Evolutionary conservation across 2,888 invertebrate species (phyloP).

Genomic region (Cataglyphis livida): DNA sequence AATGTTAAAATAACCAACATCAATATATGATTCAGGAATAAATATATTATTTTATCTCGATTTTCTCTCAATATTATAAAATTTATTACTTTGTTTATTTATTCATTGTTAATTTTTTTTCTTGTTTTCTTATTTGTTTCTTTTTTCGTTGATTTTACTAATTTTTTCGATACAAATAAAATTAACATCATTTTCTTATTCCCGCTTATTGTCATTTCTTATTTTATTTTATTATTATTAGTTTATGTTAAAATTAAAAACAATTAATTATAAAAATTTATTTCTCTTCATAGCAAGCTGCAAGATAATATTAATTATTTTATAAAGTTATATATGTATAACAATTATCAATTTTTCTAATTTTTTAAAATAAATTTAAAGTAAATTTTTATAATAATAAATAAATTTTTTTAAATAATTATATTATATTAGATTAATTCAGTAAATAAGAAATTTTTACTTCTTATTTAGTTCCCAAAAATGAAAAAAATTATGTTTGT

Average conservation of each 20-base stretch:
- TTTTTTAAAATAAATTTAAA: neutral
- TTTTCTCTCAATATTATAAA: conserved; percentile 7
- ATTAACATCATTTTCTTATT: conserved; percentile 21
- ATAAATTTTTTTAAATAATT: neutral
- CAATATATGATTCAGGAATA: neutral
- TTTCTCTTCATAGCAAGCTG: neutral
- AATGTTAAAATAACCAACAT: conserved; percentile 1
- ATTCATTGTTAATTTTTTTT: neutral
- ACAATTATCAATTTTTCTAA: neutral
- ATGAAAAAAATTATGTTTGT: neutral
- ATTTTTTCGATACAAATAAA: neutral
- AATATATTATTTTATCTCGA: conserved; percentile 14
- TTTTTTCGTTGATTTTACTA: neutral
- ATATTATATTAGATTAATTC: neutral
- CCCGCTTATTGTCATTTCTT: neutral
- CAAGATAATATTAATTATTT: neutral
- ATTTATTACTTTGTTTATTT: conserved; percentile 25
- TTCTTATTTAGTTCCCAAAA: neutral
- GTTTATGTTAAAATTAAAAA: neutral
- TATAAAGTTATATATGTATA: neutral
- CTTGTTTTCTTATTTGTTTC: neutral
- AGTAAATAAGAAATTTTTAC: neutral
- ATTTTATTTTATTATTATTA: neutral
- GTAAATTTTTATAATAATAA: neutral
- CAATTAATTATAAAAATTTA: neutral